A percentile compares a stretch with the other conserved stretches of the same genome.
Conservation (phyloP, 2,888 invertebrate species). For the Cybosia mesomella region DNA sequence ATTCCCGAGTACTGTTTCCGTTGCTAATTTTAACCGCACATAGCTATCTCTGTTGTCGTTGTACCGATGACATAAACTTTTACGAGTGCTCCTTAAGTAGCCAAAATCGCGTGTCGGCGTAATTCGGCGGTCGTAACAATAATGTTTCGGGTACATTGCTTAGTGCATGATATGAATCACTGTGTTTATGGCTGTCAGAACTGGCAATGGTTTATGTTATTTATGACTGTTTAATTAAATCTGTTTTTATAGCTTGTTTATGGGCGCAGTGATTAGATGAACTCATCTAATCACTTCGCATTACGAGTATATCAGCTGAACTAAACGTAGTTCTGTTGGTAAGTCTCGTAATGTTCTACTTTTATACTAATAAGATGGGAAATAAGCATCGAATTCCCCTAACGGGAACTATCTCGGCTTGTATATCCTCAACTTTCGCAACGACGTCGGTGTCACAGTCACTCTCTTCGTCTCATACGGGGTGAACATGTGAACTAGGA, state of each 20-base stretch:
- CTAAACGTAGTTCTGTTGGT: slow-evolving; percentile 15
- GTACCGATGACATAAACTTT: slow-evolving; percentile 35
- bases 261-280: slow-evolving; percentile 33
- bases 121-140: slow-evolving; percentile 43
- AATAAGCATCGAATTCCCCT: neutral
- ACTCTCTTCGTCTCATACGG: too few species aligned
- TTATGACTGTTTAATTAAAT: slow-evolving; percentile 50
- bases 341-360: neutral
- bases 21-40: slow-evolving; percentile 8
- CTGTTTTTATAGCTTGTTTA: slow-evolving; percentile 45
- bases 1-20: neutral
- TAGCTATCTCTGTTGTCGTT: neutral
- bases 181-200: slow-evolving; percentile 45
- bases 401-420: neutral
- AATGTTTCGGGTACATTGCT: slow-evolving; percentile 45
- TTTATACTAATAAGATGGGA: neutral
- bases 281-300: too few species aligned
- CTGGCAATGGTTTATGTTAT: slow-evolving; percentile 44
- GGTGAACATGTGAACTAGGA: too few species aligned
- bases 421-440: too few species aligned
- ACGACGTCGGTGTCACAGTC: too few species aligned
- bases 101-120: slow-evolving; percentile 44
- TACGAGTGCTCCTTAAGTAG: slow-evolving; percentile 45
- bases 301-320: too few species aligned
- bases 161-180: slow-evolving; percentile 45